Evolutionary conservation across 2,113 vertebrate genomes (phyloP).

Genomic region (Opisthocomus hoazin): DNA sequence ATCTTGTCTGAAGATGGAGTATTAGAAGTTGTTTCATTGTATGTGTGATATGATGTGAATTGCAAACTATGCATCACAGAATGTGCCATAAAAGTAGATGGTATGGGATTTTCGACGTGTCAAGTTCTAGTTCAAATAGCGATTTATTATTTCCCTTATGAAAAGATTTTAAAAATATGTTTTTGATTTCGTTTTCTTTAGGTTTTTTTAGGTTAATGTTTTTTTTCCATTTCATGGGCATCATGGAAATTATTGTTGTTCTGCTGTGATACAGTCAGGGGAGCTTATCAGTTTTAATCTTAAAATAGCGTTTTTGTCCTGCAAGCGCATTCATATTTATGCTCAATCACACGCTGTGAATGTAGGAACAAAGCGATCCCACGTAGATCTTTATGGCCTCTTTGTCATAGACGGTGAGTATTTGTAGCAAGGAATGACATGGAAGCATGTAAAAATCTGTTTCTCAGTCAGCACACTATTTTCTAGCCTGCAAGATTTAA

Average conservation of each 20-base stretch:
- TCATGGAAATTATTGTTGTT: not conserved
- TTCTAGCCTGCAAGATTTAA: not conserved
- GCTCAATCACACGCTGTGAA: not conserved
- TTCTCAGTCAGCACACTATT: not conserved
- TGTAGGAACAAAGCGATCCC: not conserved
- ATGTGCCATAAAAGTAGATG: not conserved
- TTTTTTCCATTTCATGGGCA: not conserved
- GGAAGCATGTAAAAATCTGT: not conserved
- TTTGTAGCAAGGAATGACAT: not conserved
- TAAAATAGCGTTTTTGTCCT: conserved; percentile 23
- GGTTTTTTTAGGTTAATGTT: not conserved
- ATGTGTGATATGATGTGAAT: not conserved
- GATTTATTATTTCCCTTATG: not conserved
- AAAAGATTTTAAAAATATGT: not conserved
- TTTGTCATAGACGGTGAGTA: not conserved
- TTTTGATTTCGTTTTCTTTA: not conserved
- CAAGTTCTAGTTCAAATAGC: not conserved
- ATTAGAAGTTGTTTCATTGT: not conserved
- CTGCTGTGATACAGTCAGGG: not conserved
- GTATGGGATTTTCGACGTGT: not conserved
- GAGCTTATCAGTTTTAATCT: conserved; percentile 22
- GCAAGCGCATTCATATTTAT: not conserved
- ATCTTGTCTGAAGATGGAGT: not conserved
- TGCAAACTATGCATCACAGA: not conserved
- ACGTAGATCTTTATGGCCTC: not conserved